Conservation (phyloP, 2,797 vertebrate genomes). For the Sebastes minor region DNA sequence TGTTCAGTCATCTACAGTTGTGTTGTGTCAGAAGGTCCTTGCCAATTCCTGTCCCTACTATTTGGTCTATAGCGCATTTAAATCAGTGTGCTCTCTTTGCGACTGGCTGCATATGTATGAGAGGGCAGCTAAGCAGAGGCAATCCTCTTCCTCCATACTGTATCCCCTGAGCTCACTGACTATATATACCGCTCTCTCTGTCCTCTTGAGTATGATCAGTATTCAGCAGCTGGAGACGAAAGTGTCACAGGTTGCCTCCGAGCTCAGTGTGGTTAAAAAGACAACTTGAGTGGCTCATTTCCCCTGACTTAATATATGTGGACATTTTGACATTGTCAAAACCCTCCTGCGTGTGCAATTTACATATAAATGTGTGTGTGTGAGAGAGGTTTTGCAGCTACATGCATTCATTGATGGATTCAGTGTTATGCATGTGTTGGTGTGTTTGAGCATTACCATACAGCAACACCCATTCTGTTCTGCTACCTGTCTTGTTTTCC, state of each 20-base stretch:
- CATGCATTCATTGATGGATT: not conserved
- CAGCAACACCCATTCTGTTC: not conserved
- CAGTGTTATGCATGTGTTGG: not conserved
- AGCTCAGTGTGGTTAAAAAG: slow-evolving; percentile 45
- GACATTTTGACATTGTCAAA: slow-evolving; percentile 33
- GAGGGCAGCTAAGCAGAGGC: slow-evolving; percentile 25
- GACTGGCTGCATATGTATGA: slow-evolving; percentile 48
- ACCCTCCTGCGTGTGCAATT: slow-evolving; percentile 4
- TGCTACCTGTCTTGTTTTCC: not conserved
- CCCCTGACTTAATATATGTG: slow-evolving; percentile 22
- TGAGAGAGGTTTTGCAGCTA: not conserved
- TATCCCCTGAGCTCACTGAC: not conserved
- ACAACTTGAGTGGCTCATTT: slow-evolving; percentile 39
- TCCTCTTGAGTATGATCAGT: slow-evolving; percentile 32
- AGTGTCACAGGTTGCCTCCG: slow-evolving; percentile 45
- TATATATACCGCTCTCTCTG: not conserved
- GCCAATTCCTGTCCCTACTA: not conserved
- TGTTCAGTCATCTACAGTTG: not conserved
- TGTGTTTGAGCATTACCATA: not conserved
- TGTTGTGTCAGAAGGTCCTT: not conserved
- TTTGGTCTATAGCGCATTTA: slow-evolving; percentile 7
- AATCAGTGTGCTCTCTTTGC: slow-evolving; percentile 3
- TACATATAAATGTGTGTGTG: slow-evolving; percentile 11
- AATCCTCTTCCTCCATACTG: not conserved
- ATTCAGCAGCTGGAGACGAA: slow-evolving; percentile 43